Evolutionary conservation across 2,888 invertebrate genomes (phyloP).

Genomic region (Norana najaformis): DNA sequence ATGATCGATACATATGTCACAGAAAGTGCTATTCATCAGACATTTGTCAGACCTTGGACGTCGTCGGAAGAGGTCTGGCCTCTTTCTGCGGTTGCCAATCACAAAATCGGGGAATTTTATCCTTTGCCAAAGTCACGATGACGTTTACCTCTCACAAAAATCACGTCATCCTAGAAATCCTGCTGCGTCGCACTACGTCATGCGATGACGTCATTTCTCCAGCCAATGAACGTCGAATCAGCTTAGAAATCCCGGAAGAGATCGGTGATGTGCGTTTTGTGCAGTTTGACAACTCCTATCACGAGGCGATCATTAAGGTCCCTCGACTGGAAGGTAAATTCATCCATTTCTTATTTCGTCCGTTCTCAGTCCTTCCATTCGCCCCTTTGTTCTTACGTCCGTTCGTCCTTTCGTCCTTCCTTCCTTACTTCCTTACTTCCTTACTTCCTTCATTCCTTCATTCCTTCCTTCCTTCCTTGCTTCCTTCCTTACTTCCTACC

Average conservation of each 20-base stretch:
- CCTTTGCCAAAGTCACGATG: background rate
- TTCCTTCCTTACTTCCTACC: background rate
- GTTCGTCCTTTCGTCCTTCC: too few relatives aligned
- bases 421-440: too few relatives aligned
- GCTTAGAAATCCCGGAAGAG: background rate
- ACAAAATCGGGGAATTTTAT: background rate
- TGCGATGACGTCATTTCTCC: background rate
- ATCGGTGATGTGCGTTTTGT: background rate
- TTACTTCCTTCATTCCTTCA: too few relatives aligned
- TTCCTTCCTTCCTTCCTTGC: background rate
- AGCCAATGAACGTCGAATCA: background rate
- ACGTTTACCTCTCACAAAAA: background rate
- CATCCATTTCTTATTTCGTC: too few relatives aligned
- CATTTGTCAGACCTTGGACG: background rate
- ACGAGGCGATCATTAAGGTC: background rate
- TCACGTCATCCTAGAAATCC: background rate
- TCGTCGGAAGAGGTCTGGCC: background rate
- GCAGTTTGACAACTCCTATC: background rate
- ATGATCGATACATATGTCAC: background rate
- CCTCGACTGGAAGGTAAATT: background rate
- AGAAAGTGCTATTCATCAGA: background rate
- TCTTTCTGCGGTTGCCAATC: background rate
- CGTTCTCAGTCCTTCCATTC: too few relatives aligned
- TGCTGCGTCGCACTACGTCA: background rate
- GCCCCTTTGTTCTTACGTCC: too few relatives aligned